Evolutionary conservation across 2,797 vertebrate genomes (phyloP), one percentile per base, ranked within the genome.

Genomic region (Cyclura pinguis): DNA sequence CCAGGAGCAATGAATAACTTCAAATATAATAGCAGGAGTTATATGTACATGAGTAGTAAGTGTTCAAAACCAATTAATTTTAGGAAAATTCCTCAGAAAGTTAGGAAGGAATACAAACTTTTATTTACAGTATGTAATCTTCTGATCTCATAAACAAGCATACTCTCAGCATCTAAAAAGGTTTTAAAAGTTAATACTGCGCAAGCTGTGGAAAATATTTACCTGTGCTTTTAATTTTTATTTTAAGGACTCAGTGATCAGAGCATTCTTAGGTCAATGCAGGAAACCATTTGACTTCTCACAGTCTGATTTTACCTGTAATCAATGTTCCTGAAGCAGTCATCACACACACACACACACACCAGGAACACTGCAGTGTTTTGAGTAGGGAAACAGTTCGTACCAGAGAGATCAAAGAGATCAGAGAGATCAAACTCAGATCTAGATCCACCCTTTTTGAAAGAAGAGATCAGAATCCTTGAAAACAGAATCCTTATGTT

Each of bases 1-100:
- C n/a, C 72, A 18, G 42, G 8, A 55, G 4, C 50, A 81, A 88
- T 72, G 32, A 80, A 52, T 81, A 81, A 88, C 50, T 80, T 88
- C 3, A 72, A 88, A 64, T 1, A 59, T 27, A n/a, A 12, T 35
- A 87, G 9, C 74, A 78, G 18, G 57, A 47, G 24, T 24, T 64
- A 35, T 64, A 80, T 64, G 29, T 18, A 78, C 10, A n/a, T 8
- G 52, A 87, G 1, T 32, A 16, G 9, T 62, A 24, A 78, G 12
- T 1, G 32, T 78, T 78, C 55, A 78, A 32, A 59, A 24, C 72
- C 14, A 57, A 47, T 47, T 27, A 64, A 38, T 20, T 50, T 78
- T 76, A 67, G 29, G 29, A 77, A 78, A 78, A 47, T 20, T 77
- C 27, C 35, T 78, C n/a, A 29, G n/a, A 59, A 77, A 76, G 38